Base-by-base conservation (phyloP, 1,140 invertebrate genomes). In the Drosophila miranda region DNA sequence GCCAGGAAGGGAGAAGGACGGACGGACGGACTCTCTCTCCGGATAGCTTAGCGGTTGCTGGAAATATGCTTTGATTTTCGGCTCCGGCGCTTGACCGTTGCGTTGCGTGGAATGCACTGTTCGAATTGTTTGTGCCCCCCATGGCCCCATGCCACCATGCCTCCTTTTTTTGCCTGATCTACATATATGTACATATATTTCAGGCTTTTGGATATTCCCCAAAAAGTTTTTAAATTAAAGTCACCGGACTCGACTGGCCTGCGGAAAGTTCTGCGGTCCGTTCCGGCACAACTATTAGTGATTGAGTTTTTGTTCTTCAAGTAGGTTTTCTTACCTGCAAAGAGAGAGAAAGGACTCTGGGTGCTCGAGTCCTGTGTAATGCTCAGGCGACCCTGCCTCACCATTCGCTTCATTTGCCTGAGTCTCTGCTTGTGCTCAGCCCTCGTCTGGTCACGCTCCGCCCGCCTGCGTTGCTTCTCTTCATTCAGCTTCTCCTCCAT, bases 11-110 rank as follows among this genome's bases (percentile, higher is more conserved):
- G 58, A 26, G 19, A 19, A 1, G 19, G 19, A 19, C 19, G 19
- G 1, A n/a, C n/a, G n/a, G n/a, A 19, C 19, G 19, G 19, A 19
- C 19, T 30, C 30, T 30, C 30, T 30, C 30, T 30, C 8, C 30
- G 34, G 34, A 38, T 38, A 76, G 72, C 69, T 81, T 84, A 84
- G 80, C 69, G 80, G 80, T 84, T 84, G 72, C 67, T 48, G 67
- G 44, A 84, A 84, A 51, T 79, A 84, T 84, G 80, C 80, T 84
- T 84, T 84, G 80, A 84, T 84, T 84, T 76, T 79, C 60, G 62
- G 52, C 62, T 34, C 56, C 45, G 43, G 42, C 67, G 56, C 56
- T 71, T 71, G 72, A 75, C 68, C 60, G 60, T 72, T 49, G 56
- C 61, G 75, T 72, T 83, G 79, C 79, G 79, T 75, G 78, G 74